Evolutionary conservation across 2,888 invertebrate species (phyloP).

Genomic region (Chymomyza caudatula): DNA sequence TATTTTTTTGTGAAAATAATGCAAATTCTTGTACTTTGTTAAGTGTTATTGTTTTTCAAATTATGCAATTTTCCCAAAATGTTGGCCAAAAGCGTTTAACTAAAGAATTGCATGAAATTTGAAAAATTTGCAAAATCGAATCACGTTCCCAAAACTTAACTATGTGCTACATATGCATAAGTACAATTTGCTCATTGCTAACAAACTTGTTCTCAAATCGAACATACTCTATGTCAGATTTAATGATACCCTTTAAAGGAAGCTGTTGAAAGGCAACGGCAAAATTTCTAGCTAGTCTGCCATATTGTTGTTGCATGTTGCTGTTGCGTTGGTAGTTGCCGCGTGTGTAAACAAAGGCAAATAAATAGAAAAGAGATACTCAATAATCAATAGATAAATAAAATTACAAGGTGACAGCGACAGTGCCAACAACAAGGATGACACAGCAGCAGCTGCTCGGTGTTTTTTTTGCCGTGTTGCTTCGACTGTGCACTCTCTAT

Average conservation of each 20-base stretch:
- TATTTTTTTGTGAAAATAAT: too few species aligned
- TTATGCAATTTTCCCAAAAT: too few species aligned
- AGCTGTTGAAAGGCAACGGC: neutral
- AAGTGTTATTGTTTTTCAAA: too few species aligned
- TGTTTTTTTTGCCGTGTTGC: neutral
- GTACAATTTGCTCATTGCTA: neutral
- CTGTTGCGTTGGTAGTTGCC: constrained; percentile 36
- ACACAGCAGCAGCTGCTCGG: constrained; percentile 42
- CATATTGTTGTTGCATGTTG: neutral
- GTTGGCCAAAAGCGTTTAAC: too few species aligned
- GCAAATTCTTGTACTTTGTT: too few species aligned
- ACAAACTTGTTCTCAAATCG: neutral
- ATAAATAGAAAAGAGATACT: constrained; percentile 69
- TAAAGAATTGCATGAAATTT: too few species aligned
- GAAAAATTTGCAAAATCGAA: too few species aligned
- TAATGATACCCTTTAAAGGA: neutral
- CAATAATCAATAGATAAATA: constrained; percentile 76
- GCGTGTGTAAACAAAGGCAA: constrained; percentile 69
- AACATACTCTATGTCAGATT: neutral
- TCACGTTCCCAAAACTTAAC: too few species aligned
- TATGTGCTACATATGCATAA: too few species aligned
- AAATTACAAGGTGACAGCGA: constrained; percentile 10
- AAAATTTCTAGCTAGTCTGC: neutral
- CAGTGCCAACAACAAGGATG: constrained; percentile 34
- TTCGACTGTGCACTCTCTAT: neutral